phyloP scores from a whole-genome alignment of 2,113 vertebrate species.

The Platichthys flesus region DNA sequence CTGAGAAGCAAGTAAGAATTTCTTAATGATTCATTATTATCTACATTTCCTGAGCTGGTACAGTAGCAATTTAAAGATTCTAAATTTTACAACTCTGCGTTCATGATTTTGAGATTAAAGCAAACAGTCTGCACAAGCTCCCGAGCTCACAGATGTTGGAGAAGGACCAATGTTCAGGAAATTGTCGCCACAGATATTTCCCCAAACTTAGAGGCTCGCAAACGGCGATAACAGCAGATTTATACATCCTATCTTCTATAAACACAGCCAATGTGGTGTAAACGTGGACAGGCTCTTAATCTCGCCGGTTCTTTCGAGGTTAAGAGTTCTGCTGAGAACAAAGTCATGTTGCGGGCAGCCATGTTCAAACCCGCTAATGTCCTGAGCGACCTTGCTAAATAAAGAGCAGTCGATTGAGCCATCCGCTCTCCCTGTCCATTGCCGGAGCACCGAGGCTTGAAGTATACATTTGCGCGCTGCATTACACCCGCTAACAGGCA shows the following conservation, averaged over 20 bases:
- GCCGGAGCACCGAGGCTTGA: conserved; percentile 72
- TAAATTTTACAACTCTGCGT: conserved; percentile 49
- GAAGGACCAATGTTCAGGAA: conserved; percentile 33
- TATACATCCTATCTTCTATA: conserved; percentile 60
- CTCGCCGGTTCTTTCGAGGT: conserved; percentile 36
- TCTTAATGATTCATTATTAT: conserved; percentile 19
- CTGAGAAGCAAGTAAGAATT: conserved; percentile 34
- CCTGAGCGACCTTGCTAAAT: conserved; percentile 75
- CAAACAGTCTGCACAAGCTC: conserved; percentile 28
- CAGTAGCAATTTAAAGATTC: conserved; percentile 45
- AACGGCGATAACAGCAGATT: conserved; percentile 61
- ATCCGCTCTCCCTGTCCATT: conserved; percentile 65
- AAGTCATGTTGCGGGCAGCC: conserved; percentile 26
- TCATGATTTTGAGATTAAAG: conserved; percentile 47
- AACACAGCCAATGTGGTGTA: conserved; percentile 66
- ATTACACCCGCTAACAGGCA: conserved; percentile 80
- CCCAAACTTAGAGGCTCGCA: conserved; percentile 43
- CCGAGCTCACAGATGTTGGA: neutral
- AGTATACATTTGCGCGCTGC: conserved; percentile 79
- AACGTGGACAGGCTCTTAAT: conserved; percentile 66
- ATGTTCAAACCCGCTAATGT: conserved; percentile 62
- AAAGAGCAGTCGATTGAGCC: conserved; percentile 69
- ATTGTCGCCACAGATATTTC: conserved; percentile 15
- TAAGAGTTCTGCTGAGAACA: conserved; percentile 57
- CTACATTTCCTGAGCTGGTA: conserved; percentile 25